Evolutionary conservation across 2,888 invertebrate species (phyloP).

Genomic region (Habroteleia sp.): DNA sequence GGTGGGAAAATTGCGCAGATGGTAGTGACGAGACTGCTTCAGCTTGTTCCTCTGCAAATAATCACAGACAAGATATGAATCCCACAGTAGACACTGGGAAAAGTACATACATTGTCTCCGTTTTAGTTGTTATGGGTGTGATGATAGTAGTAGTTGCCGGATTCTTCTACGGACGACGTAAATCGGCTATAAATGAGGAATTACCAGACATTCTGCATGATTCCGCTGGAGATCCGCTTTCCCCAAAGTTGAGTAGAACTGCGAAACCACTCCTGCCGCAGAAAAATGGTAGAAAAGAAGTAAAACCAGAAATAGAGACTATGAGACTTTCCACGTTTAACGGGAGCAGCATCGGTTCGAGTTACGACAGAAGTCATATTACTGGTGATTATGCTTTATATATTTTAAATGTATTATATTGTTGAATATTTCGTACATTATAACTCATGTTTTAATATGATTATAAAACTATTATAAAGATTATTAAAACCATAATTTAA

Average conservation of each 20-base stretch:
- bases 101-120: constrained; percentile 83
- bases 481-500: too few relatives aligned
- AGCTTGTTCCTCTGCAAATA: constrained; percentile 82
- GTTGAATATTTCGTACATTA: too few relatives aligned
- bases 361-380: constrained; percentile 87
- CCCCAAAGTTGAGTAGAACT: constrained; percentile 82
- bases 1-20: constrained; percentile 87
- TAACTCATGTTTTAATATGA: too few relatives aligned
- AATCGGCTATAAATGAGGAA: constrained; percentile 81
- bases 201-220: constrained; percentile 83
- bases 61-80: constrained; percentile 79
- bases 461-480: too few relatives aligned
- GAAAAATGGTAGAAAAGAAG: constrained; percentile 78
- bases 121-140: constrained; percentile 83
- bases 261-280: constrained; percentile 78
- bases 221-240: constrained; percentile 86
- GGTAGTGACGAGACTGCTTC: constrained; percentile 88
- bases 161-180: constrained; percentile 83
- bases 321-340: constrained; percentile 86
- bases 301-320: constrained; percentile 80
- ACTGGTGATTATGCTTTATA: constrained; percentile 84
- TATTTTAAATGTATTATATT: too few relatives aligned
- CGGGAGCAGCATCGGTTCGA: constrained; percentile 84
- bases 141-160: constrained; percentile 83
- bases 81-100: constrained; percentile 79